These are phyloP conservation scores for Drosophila algonquin DNA, from an alignment of 2,888 invertebrate species.

Conservation along the genomic window DNA sequence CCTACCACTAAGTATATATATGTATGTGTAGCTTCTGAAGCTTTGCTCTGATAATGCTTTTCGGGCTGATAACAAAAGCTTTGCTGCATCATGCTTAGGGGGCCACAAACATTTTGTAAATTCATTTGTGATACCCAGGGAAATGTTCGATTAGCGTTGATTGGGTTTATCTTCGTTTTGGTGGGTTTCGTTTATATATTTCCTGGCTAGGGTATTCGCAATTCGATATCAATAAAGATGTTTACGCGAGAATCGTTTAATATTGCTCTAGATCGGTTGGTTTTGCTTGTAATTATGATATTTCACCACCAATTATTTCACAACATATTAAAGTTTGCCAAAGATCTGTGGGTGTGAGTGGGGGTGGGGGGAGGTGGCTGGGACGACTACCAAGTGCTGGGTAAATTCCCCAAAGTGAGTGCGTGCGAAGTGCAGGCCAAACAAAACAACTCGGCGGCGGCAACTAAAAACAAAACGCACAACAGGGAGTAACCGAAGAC, in stretches of 20 bases:
- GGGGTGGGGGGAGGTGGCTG: background rate
- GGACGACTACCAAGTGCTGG: conserved; percentile 45
- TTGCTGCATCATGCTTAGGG: conserved; percentile 39
- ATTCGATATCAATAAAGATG: background rate
- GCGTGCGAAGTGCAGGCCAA: conserved; percentile 72
- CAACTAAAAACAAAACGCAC: conserved; percentile 67
- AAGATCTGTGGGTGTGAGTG: background rate
- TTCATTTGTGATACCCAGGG: background rate
- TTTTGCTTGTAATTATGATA: background rate
- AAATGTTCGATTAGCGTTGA: background rate
- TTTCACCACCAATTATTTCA: background rate
- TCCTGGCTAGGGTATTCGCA: conserved; percentile 1
- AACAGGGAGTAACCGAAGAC: conserved; percentile 59
- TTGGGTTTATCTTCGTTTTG: background rate
- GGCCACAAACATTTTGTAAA: background rate
- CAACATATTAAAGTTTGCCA: conserved; percentile 1
- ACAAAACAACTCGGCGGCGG: conserved; percentile 46
- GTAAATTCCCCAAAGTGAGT: conserved; percentile 61
- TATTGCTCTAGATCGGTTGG: background rate
- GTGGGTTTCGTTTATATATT: rapidly evolving
- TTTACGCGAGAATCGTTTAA: background rate
- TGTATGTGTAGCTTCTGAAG: background rate
- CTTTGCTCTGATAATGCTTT: conserved; percentile 13
- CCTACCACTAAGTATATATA: background rate
- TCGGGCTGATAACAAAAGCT: background rate